These are phyloP conservation scores for Onychostoma macrolepis DNA, from an alignment of 2,113 vertebrate species.

Conservation along the genomic window DNA sequence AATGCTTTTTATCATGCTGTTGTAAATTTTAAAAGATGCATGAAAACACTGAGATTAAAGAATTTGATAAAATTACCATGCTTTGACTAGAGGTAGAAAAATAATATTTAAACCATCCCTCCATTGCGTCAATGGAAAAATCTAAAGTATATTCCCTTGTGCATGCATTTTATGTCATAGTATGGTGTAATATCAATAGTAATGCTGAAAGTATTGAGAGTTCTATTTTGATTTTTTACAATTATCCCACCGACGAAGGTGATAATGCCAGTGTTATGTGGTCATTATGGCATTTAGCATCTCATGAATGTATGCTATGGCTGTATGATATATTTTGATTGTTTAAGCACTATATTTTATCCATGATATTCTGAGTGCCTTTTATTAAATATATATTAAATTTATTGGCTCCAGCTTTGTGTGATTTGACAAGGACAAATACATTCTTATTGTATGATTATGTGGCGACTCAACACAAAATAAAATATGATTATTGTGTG, in stretches of 20 bases:
- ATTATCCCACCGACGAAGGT: conserved; percentile 16
- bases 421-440: conserved; percentile 13
- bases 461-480: neutral
- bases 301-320: conserved; percentile 60
- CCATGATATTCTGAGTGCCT: conserved; percentile 76
- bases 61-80: conserved; percentile 12
- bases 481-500: neutral
- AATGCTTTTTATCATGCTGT: conserved; percentile 15
- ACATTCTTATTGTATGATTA: neutral
- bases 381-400: conserved; percentile 74
- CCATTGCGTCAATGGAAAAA: conserved; percentile 45
- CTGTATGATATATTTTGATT: conserved; percentile 61
- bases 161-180: conserved; percentile 45
- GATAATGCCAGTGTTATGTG: conserved; percentile 39
- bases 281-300: conserved; percentile 46
- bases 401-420: conserved; percentile 40
- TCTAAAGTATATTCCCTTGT: conserved; percentile 7
- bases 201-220: conserved; percentile 29
- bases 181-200: conserved; percentile 20
- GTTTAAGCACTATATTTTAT: conserved; percentile 68
- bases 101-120: conserved; percentile 4
- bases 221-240: conserved; percentile 38
- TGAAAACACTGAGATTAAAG: neutral
- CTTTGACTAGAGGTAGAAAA: conserved; percentile 28
- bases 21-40: conserved; percentile 14